Evolutionary conservation across 2,888 invertebrate genomes (phyloP).

Genomic region (Ferdinandea cuprea): DNA sequence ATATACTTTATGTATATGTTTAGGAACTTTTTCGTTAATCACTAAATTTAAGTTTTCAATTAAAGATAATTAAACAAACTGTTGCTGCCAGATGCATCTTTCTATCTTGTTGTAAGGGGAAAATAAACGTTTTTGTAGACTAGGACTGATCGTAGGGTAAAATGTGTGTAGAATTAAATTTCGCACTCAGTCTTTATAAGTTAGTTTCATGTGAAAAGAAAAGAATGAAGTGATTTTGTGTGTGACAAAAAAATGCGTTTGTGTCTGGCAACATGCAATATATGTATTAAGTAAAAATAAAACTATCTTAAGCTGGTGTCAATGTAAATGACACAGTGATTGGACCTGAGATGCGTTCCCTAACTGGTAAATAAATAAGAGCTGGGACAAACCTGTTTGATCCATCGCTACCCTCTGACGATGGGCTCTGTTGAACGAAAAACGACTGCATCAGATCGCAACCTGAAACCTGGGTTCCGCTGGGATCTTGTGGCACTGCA

Average conservation of each 20-base stretch:
- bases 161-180: constrained; percentile 66
- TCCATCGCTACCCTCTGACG: constrained; percentile 56
- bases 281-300: constrained; percentile 43
- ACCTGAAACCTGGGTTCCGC: constrained; percentile 75
- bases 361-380: constrained; percentile 96
- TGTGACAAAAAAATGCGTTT: not conserved
- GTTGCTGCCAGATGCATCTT: constrained; percentile 54
- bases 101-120: too few relatives aligned
- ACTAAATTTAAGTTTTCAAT: constrained; percentile 78
- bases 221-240: too few relatives aligned
- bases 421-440: constrained; percentile 87
- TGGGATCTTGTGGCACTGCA: constrained; percentile 85
- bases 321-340: constrained; percentile 96
- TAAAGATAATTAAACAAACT: constrained; percentile 67
- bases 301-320: constrained; percentile 90
- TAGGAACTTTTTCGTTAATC: constrained; percentile 82
- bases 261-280: constrained; percentile 45
- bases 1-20: constrained; percentile 64
- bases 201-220: constrained; percentile 50
- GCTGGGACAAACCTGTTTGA: constrained; percentile 91
- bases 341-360: constrained; percentile 92
- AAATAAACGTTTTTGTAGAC: constrained; percentile 24
- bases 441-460: constrained; percentile 94
- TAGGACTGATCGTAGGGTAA: constrained; percentile 61
- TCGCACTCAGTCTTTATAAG: constrained; percentile 71